Evolutionary conservation across 2,113 vertebrate genomes (phyloP), one percentile per base, ranked within the genome.

Genomic region (Reinhardtius hippoglossoides): DNA sequence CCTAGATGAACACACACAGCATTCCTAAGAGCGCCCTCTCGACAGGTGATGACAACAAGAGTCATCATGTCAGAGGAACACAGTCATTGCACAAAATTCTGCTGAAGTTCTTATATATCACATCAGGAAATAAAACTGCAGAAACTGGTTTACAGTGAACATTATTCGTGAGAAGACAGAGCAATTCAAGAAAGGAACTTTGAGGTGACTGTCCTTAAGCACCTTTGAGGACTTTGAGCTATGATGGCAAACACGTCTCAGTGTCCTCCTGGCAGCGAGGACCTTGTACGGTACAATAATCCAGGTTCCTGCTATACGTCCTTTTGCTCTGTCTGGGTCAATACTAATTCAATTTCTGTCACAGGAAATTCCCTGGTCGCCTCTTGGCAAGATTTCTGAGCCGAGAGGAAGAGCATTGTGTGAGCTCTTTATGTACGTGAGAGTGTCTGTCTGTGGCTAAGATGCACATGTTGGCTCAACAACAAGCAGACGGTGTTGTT

Each of bases 261-360:
- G 63, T 68, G 71, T 83, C 81, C 75, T 83, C 81, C 75, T 59
- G 81, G 82, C 81, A 80, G 76, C 13, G 27, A 75, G 78, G 65
- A 86, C 67, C 81, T 76, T 65, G 88, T 80, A 67, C 68, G 67
- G 75, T 83, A 85, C 81, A 92, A 87, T 89, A 86, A 88, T 92
- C 87, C 87, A 65, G 82, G 74, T 78, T 87, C 71, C 79, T 86
- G 79, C 86, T 85, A 1, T 50, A 59, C 86, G 87, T 87, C 85
- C 80, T 84, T 85, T 80, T 76, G 85, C 86, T 86, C 73, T 24
- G 80, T 76, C 72, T 70, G 77, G 87, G 88, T 92, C 91, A 92
- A 92, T 92, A 92, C 91, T 88, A 92, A 92, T 93, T 93, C 88
- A 92, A 90, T 93, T 92, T 92, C 90, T 86, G 77, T 87, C 84